Conservation (phyloP, 2,888 invertebrate species). For the Chymomyza amoena region DNA sequence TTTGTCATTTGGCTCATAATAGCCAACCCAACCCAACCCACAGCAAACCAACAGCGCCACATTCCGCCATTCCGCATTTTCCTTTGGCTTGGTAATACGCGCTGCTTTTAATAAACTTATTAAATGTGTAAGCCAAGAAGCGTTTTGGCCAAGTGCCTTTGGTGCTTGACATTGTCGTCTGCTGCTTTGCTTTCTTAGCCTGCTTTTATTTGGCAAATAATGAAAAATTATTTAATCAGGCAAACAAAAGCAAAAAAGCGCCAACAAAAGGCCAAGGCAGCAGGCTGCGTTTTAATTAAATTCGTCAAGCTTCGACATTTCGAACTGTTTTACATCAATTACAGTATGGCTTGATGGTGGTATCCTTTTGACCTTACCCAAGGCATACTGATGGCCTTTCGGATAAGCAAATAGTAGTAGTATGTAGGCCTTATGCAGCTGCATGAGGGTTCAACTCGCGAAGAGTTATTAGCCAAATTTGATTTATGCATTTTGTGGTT, state of each 20-base stretch:
- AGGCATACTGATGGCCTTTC: slow-evolving; percentile 61
- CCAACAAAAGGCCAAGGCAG: slow-evolving; percentile 32
- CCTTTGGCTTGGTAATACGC: not conserved
- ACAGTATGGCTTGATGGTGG: not conserved
- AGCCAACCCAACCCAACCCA: not conserved
- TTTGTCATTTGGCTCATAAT: slow-evolving; percentile 7
- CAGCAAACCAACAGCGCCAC: not conserved
- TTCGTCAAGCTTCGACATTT: slow-evolving; percentile 34
- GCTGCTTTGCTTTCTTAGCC: not conserved
- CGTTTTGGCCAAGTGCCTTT: slow-evolving; percentile 31
- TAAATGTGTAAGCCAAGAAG: slow-evolving; percentile 68
- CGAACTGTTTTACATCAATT: not conserved
- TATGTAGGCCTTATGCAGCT: slow-evolving; percentile 18
- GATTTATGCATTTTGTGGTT: slow-evolving; percentile 20
- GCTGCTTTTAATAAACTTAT: slow-evolving; percentile 69
- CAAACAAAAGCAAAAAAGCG: slow-evolving; percentile 55
- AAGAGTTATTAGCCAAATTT: slow-evolving; percentile 19
- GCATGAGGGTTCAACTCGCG: slow-evolving; percentile 33
- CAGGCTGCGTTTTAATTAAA: slow-evolving; percentile 42
- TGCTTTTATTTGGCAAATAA: slow-evolving; percentile 66
- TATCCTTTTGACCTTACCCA: slow-evolving; percentile 29
- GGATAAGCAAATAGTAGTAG: slow-evolving; percentile 24
- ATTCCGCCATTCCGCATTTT: not conserved
- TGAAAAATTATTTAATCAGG: slow-evolving; percentile 74
- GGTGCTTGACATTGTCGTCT: slow-evolving; percentile 1